Evolutionary conservation across 2,888 invertebrate species (phyloP).

Genomic region (Mesochorus sp.): DNA sequence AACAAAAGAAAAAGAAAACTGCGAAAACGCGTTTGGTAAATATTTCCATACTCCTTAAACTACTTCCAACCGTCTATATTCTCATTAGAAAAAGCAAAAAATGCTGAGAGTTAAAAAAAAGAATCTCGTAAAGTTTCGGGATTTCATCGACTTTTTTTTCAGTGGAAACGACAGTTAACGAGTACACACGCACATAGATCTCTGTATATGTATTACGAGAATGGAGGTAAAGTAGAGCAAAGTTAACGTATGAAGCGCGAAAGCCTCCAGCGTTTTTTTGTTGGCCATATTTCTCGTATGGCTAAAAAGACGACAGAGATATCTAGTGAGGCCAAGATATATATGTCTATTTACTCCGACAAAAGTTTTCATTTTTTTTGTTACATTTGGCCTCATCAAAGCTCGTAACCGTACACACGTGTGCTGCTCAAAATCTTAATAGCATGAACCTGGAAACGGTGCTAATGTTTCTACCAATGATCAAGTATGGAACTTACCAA

Average conservation of each 20-base stretch:
- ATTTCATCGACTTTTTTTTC: constrained; percentile 38
- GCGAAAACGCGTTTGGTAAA: background rate
- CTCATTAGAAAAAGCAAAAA: constrained; percentile 25
- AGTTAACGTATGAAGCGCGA: constrained; percentile 65
- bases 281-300: constrained; percentile 16
- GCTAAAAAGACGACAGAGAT: constrained; percentile 3
- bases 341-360: constrained; percentile 65
- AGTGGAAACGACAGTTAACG: constrained; percentile 32
- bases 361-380: constrained; percentile 71
- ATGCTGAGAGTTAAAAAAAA: constrained; percentile 21
- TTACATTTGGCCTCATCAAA: background rate
- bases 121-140: constrained; percentile 42
- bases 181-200: constrained; percentile 10
- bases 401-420: background rate
- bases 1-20: background rate
- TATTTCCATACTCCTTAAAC: constrained; percentile 20
- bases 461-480: constrained; percentile 15
- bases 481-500: constrained; percentile 45
- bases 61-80: constrained; percentile 33
- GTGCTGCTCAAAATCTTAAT: background rate
- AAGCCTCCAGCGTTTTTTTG: constrained; percentile 45
- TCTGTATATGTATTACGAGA: constrained; percentile 31
- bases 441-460: constrained; percentile 2
- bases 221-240: constrained; percentile 67
- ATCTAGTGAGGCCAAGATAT: constrained; percentile 10